Percentiles rank a stretch among this genome's conserved stretches.
phyloP scores from a whole-genome alignment of 2,888 invertebrate species.

The Lycia hirtaria region DNA sequence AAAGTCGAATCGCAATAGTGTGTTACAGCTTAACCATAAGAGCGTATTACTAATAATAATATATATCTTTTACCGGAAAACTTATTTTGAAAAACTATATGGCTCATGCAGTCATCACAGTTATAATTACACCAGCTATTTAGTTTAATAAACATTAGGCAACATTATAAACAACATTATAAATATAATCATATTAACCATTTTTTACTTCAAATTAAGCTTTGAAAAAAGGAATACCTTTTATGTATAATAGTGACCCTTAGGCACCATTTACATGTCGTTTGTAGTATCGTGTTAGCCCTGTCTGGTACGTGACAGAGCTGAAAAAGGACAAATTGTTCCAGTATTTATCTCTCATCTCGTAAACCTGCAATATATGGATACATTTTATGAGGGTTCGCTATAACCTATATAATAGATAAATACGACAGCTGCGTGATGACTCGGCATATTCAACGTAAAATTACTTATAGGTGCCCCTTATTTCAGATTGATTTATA shows the following conservation, averaged over 20 bases:
- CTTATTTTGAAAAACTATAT: no score
- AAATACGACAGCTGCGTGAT: slow-evolving; percentile 28
- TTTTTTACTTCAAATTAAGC: no score
- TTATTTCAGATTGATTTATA: slow-evolving; percentile 48
- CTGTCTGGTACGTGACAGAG: slow-evolving; percentile 8
- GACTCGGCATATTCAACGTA: slow-evolving; percentile 40
- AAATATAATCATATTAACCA: no score
- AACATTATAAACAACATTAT: no score
- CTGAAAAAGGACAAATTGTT: slow-evolving; percentile 34
- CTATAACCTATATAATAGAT: slow-evolving; percentile 24
- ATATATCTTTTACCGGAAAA: no score
- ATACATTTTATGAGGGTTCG: slow-evolving; percentile 39
- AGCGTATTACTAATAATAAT: no score
- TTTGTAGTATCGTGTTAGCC: slow-evolving; percentile 22
- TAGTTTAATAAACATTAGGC: no score
- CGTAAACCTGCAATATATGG: slow-evolving; percentile 36
- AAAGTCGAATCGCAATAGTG: no score
- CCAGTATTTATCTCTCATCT: slow-evolving; percentile 36
- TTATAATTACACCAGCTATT: no score
- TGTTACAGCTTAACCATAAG: no score
- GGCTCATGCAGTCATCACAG: no score
- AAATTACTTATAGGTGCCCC: slow-evolving; percentile 33
- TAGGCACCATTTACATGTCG: slow-evolving; percentile 11
- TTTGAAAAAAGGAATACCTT: not conserved
- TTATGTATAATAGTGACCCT: not conserved